phyloP scores from a whole-genome alignment of 2,888 invertebrate genomes.

The Athrips mouffetella region DNA sequence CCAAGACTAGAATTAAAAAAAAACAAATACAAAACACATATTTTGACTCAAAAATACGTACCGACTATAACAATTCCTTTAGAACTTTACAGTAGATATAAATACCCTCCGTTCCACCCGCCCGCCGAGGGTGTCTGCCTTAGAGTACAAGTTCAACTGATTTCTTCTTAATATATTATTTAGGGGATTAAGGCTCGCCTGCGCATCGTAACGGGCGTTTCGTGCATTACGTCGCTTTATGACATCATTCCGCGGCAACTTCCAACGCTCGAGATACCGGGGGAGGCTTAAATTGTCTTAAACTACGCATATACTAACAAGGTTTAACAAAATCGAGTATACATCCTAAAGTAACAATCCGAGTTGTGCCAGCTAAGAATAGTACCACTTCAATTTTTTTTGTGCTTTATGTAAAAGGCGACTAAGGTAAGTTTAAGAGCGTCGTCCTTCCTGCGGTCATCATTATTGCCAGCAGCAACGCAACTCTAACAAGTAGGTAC shows the following conservation, averaged over 20 bases:
- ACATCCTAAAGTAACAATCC: too few relatives aligned
- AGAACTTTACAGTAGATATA: slow-evolving; percentile 1
- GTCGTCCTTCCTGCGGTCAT: too few relatives aligned
- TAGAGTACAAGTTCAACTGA: slow-evolving; percentile 39
- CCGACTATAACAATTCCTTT: neutral
- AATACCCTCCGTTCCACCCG: slow-evolving; percentile 23
- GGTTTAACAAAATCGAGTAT: too few relatives aligned
- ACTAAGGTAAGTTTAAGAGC: too few relatives aligned
- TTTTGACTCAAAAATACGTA: neutral
- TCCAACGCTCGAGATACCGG: neutral
- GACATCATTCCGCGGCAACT: slow-evolving; percentile 46
- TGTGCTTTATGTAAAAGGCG: too few relatives aligned
- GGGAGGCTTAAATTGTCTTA: neutral
- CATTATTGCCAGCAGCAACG: too few relatives aligned
- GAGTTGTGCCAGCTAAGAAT: too few relatives aligned
- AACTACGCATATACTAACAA: too few relatives aligned
- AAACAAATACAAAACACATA: neutral
- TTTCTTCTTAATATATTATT: slow-evolving; percentile 73
- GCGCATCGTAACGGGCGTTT: slow-evolving; percentile 55
- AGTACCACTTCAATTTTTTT: too few relatives aligned
- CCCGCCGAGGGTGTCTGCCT: slow-evolving; percentile 29
- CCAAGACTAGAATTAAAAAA: too few relatives aligned
- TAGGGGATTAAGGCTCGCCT: slow-evolving; percentile 56
- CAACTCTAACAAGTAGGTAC: too few relatives aligned
- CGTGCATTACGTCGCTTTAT: slow-evolving; percentile 62